Evolutionary conservation across 2,113 vertebrate species (phyloP).

Genomic region (Agapornis roseicollis): DNA sequence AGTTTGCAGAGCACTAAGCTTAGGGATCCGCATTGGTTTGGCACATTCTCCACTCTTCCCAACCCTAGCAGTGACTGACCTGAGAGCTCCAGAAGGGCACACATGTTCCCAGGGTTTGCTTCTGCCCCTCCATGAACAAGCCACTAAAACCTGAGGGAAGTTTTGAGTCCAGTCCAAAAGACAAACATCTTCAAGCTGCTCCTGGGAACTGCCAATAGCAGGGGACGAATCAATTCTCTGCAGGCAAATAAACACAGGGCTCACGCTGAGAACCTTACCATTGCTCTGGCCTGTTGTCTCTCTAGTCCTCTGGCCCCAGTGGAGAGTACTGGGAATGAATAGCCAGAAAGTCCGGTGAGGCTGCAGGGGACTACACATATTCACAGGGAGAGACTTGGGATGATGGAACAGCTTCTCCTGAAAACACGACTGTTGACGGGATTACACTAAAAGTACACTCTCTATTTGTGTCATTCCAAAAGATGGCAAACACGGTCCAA

Average conservation of each 20-base stretch:
- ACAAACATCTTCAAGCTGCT: not conserved
- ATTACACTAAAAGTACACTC: not conserved
- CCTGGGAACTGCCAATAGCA: not conserved
- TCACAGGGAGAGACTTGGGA: not conserved
- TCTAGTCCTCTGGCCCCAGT: rapidly evolving
- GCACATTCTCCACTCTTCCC: too few relatives aligned
- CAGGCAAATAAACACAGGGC: not conserved
- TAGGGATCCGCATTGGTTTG: not conserved
- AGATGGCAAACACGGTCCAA: rapidly evolving
- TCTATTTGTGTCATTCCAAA: not conserved
- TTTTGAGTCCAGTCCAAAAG: not conserved
- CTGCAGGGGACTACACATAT: not conserved
- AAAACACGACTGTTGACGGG: rapidly evolving
- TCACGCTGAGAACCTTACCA: not conserved
- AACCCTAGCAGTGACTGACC: not conserved
- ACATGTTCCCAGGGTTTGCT: not conserved
- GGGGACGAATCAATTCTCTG: not conserved
- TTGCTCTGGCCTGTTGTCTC: not conserved
- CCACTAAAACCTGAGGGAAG: not conserved
- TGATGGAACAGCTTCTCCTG: not conserved
- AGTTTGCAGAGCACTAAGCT: rapidly evolving
- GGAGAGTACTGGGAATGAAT: rapidly evolving
- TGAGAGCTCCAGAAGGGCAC: not conserved
- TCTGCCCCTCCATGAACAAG: not conserved
- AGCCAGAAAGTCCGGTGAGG: not conserved